Conservation (phyloP, 2,113 vertebrate species). For the Xenopus borealis region DNA sequence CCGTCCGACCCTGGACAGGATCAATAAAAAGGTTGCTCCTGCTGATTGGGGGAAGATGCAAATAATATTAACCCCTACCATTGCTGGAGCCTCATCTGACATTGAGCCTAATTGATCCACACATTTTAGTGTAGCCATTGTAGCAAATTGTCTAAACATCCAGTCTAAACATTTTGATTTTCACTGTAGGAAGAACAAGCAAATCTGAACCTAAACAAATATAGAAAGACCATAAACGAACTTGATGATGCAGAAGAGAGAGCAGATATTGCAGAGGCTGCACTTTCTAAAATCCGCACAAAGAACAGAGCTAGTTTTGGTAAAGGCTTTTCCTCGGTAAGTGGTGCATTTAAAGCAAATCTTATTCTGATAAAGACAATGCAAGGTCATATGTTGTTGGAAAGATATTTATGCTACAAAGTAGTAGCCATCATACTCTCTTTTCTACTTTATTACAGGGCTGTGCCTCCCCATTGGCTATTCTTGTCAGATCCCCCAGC, state of each 20-base stretch:
- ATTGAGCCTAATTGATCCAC: too few species aligned
- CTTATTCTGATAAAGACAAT: background rate
- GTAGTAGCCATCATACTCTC: too few species aligned
- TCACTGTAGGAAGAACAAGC: conserved; percentile 62
- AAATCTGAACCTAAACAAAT: conserved; percentile 62
- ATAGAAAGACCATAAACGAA: conserved; percentile 55
- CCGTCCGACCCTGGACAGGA: too few species aligned
- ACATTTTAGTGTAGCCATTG: too few species aligned
- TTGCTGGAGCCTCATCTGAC: too few species aligned
- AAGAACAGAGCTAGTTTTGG: conserved; percentile 52
- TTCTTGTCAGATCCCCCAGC: conserved; percentile 64
- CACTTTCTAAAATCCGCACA: conserved; percentile 63
- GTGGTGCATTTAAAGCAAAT: background rate
- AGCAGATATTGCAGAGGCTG: conserved; percentile 55
- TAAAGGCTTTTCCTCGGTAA: conserved; percentile 60
- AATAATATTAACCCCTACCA: too few species aligned
- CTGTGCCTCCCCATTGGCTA: conserved; percentile 68
- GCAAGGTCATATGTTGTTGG: too few species aligned
- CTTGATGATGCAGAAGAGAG: conserved; percentile 61
- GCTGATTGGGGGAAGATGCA: too few species aligned
- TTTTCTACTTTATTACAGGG: conserved; percentile 54
- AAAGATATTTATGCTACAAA: too few species aligned
- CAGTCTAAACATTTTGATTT: rapidly evolving
- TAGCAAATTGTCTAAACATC: too few species aligned
- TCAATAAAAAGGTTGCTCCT: too few species aligned